These are phyloP conservation scores for Chaetoderma sp. DNA, from an alignment of 2,888 invertebrate genomes.

Conservation along the genomic window DNA sequence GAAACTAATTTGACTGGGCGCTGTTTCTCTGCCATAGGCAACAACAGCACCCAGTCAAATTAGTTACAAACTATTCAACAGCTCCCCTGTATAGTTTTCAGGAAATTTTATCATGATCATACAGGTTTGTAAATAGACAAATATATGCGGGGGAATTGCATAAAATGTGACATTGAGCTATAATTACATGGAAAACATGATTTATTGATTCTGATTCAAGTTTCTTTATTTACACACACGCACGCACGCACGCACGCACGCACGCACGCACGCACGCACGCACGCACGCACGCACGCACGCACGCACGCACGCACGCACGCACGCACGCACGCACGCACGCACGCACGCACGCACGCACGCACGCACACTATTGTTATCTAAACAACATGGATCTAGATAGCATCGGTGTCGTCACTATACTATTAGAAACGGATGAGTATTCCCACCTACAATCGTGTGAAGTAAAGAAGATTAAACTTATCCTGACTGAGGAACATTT, in stretches of 20 bases:
- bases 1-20: too few relatives aligned
- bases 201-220: not conserved
- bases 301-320: not conserved
- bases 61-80: too few relatives aligned
- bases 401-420: slow-evolving; percentile 24
- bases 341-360: not conserved
- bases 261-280: not conserved
- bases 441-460: not conserved
- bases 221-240: slow-evolving; percentile 5
- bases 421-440: too few relatives aligned
- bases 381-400: not conserved
- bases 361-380: not conserved
- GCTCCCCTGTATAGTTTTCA: too few relatives aligned
- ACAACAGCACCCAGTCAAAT: too few relatives aligned
- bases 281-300: not conserved
- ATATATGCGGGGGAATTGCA: too few relatives aligned
- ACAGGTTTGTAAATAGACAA: not conserved
- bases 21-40: too few relatives aligned
- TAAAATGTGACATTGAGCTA: too few relatives aligned
- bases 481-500: too few relatives aligned
- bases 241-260: not conserved
- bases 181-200: too few relatives aligned
- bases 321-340: slow-evolving; percentile 2
- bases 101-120: not conserved
- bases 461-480: too few relatives aligned